Conservation (phyloP, 2,113 vertebrate genomes). For the Ifrita kowaldi region DNA sequence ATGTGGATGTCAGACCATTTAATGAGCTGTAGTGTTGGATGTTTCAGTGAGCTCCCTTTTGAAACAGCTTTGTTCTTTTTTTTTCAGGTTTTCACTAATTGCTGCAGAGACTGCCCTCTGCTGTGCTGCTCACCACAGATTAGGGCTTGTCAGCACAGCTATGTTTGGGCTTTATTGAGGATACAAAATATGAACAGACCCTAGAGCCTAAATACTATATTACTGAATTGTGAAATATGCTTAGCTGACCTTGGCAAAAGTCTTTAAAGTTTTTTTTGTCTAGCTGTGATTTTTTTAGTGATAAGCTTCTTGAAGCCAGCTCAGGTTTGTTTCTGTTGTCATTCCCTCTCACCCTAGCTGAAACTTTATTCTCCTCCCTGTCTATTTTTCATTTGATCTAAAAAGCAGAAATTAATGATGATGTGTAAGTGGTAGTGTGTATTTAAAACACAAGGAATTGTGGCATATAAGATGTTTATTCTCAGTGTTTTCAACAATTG, state of each 20-base stretch:
- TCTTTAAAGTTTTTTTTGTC: background rate
- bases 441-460: background rate
- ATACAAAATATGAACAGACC: background rate
- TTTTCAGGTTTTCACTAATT: background rate
- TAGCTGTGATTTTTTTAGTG: background rate
- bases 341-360: background rate
- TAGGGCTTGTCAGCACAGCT: background rate
- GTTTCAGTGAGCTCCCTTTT: background rate
- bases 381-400: background rate
- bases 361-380: background rate
- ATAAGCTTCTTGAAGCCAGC: background rate
- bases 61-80: background rate
- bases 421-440: background rate
- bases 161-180: background rate
- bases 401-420: background rate
- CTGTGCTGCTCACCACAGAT: background rate
- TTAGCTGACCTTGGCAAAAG: background rate
- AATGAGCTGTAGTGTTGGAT: background rate
- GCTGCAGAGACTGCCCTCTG: conserved; percentile 26
- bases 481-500: background rate
- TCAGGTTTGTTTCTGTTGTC: background rate
- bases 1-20: background rate
- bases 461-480: background rate
- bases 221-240: background rate
- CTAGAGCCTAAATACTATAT: background rate